Evolutionary conservation across 2,113 vertebrate species (phyloP).

Genomic region (Echinops telfairi): DNA sequence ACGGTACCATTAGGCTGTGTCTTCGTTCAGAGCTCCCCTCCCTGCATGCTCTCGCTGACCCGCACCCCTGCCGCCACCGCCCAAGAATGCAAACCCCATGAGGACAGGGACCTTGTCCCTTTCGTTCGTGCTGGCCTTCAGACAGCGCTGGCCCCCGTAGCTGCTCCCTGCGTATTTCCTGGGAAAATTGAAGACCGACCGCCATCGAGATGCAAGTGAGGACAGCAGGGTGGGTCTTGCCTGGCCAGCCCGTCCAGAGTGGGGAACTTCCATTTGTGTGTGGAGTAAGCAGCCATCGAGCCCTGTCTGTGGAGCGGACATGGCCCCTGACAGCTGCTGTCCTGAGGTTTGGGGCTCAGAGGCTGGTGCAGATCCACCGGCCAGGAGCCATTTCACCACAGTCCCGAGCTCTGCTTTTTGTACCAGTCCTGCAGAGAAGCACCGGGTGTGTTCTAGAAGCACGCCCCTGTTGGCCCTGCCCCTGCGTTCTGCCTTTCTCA

Average conservation of each 20-base stretch:
- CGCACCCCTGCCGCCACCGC: not conserved
- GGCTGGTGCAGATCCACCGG: not conserved
- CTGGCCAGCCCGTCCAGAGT: not conserved
- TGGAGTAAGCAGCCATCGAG: not conserved
- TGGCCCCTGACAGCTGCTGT: not conserved
- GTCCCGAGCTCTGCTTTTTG: not conserved
- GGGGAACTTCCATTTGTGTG: not conserved
- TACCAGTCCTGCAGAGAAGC: not conserved
- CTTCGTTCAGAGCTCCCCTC: not conserved
- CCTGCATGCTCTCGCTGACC: not conserved
- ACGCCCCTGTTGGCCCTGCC: accelerated
- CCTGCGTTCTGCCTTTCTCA: not conserved
- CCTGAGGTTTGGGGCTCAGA: not conserved
- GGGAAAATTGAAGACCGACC: not conserved
- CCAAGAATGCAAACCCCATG: not conserved
- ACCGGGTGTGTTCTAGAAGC: not conserved
- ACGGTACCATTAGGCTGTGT: not conserved
- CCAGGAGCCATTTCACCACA: not conserved
- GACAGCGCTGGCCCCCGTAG: not conserved
- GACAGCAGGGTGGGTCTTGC: not conserved
- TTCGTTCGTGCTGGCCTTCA: not conserved
- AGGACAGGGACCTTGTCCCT: not conserved
- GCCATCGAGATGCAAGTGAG: not conserved
- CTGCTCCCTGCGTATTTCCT: not conserved
- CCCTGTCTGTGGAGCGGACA: accelerated